Evolutionary conservation across 2,113 vertebrate species (phyloP).

Genomic region (Scatophagus argus): DNA sequence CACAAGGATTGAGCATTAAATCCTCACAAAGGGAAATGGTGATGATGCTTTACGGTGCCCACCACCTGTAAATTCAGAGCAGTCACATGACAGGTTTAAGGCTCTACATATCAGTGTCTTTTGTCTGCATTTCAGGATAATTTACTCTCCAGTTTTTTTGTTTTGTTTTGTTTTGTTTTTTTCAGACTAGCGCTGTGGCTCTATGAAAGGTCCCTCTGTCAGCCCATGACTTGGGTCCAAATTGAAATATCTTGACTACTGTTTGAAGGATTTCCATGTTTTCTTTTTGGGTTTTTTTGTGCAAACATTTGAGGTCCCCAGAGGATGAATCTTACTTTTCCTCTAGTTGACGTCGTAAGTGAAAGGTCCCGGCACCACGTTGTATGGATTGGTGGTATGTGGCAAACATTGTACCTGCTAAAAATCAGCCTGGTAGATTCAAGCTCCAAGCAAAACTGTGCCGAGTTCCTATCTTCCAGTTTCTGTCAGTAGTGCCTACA

Average conservation of each 20-base stretch:
- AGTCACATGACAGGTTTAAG: slow-evolving; percentile 59
- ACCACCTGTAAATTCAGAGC: slow-evolving; percentile 52
- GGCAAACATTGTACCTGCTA: no score
- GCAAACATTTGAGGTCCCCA: neutral
- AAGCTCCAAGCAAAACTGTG: no score
- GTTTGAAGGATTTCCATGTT: slow-evolving; percentile 1
- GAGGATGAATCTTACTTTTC: neutral
- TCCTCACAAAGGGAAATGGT: slow-evolving; percentile 51
- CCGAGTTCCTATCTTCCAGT: no score
- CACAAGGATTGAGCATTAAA: slow-evolving; percentile 44
- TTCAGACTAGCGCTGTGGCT: neutral
- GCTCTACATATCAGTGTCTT: slow-evolving; percentile 54
- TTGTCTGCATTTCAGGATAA: slow-evolving; percentile 46
- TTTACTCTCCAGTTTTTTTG: slow-evolving; percentile 44
- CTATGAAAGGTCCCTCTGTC: neutral
- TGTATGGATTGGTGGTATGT: neutral
- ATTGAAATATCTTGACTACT: slow-evolving; percentile 2
- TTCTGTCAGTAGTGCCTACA: no score
- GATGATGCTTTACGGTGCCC: slow-evolving; percentile 66
- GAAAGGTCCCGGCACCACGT: neutral
- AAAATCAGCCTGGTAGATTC: no score
- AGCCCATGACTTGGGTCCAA: neutral
- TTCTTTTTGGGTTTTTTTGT: no score
- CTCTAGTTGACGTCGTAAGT: neutral
- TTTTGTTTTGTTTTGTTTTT: neutral